phyloP scores from a whole-genome alignment of 1,140 invertebrate species.

The Drosophila fuyamai region DNA sequence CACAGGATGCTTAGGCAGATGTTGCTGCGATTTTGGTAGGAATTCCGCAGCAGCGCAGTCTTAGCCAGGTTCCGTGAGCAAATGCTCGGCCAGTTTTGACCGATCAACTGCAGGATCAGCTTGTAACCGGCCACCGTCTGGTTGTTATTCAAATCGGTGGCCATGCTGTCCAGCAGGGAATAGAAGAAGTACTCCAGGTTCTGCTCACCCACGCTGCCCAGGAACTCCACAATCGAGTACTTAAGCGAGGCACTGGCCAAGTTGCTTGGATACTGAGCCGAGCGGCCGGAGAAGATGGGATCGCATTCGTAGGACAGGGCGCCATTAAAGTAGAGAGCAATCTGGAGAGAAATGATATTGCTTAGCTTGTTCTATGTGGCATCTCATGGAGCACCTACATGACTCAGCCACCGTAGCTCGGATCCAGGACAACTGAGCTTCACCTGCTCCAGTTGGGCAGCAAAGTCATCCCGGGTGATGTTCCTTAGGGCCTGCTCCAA shows the following conservation, averaged over 20 bases:
- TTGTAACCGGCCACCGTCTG: conserved; percentile 88
- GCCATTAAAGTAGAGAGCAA: conserved; percentile 65
- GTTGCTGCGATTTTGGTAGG: conserved; percentile 91
- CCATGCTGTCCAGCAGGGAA: conserved; percentile 86
- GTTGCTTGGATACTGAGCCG: conserved; percentile 70
- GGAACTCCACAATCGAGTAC: conserved; percentile 55
- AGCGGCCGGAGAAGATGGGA: conserved; percentile 75
- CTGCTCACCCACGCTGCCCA: conserved; percentile 85
- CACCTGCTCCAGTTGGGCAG: conserved; percentile 64
- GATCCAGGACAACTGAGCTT: conserved; percentile 68
- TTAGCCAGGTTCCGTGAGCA: conserved; percentile 87
- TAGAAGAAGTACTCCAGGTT: conserved; percentile 87
- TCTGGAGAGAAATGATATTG: conserved; percentile 10
- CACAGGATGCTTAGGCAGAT: conserved; percentile 92
- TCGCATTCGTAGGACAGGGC: conserved; percentile 68
- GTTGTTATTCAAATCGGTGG: conserved; percentile 82
- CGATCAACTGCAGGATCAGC: conserved; percentile 89
- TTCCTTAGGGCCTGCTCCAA: conserved; percentile 87
- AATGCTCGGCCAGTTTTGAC: conserved; percentile 88
- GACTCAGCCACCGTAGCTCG: conserved; percentile 74
- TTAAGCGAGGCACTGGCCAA: conserved; percentile 59
- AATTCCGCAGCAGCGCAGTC: conserved; percentile 88
- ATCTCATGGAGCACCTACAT: conserved; percentile 31
- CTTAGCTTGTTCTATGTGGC: no score
- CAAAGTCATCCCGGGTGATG: conserved; percentile 70